Percentiles rank a stretch among this genome's conserved stretches.
Evolutionary conservation across 2,888 invertebrate species (phyloP).

Genomic region (Aleiodes alternator): DNA sequence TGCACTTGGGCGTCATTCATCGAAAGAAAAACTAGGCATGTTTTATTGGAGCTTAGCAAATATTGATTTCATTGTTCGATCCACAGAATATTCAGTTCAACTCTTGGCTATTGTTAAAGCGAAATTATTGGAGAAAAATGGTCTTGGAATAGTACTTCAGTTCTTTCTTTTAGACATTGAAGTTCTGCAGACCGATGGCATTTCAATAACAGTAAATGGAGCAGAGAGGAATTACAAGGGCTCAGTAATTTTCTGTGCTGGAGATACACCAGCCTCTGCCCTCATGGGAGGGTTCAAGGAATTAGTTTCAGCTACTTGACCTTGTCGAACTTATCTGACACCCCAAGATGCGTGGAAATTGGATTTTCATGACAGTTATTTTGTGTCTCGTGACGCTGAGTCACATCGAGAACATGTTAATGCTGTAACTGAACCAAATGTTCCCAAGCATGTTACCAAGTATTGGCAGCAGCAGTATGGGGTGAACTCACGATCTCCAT

Average conservation of each 20-base stretch:
- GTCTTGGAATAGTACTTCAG: background rate
- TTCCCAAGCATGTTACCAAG: background rate
- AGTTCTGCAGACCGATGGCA: conserved; percentile 40
- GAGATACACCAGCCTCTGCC: conserved; percentile 55
- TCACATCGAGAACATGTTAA: conserved; percentile 38
- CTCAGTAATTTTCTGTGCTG: conserved; percentile 52
- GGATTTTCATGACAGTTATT: conserved; percentile 33
- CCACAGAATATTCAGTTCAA: conserved; percentile 48
- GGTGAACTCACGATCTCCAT: conserved; percentile 45
- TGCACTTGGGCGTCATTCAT: conserved; percentile 52
- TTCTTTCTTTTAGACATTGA: background rate
- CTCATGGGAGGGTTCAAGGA: conserved; percentile 56
- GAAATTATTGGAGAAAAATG: conserved; percentile 45
- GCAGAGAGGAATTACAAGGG: conserved; percentile 51
- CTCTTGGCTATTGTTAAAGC: conserved; percentile 52
- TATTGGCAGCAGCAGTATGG: conserved; percentile 52
- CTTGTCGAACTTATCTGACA: conserved; percentile 52
- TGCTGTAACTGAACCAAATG: conserved; percentile 26
- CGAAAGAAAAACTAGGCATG: conserved; percentile 54
- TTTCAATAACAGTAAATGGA: conserved; percentile 43
- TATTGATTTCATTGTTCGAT: conserved; percentile 52
- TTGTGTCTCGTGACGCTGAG: conserved; percentile 22
- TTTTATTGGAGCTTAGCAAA: conserved; percentile 58
- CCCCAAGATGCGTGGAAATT: conserved; percentile 28
- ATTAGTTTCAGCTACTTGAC: conserved; percentile 54